Percentiles rank a stretch among this genome's conserved stretches.
phyloP scores from a whole-genome alignment of 1,140 invertebrate species.

The Heliconius melpomene region DNA sequence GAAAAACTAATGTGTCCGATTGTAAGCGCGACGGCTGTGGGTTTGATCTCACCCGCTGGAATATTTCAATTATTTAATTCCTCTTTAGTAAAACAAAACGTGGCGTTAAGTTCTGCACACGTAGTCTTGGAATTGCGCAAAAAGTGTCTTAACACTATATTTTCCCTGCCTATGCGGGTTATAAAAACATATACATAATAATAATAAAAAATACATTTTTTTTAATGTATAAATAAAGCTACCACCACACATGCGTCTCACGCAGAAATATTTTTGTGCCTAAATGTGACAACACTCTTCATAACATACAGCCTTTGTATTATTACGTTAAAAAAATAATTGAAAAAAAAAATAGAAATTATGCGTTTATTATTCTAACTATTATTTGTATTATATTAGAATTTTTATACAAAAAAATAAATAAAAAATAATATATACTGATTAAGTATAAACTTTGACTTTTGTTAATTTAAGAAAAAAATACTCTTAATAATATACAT shows the following conservation, averaged over 20 bases:
- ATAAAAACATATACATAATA: too few species aligned
- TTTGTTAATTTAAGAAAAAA: not conserved
- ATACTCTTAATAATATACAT: not conserved
- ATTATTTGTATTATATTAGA: not conserved
- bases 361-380: not conserved
- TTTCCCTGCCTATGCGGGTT: too few species aligned
- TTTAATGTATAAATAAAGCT: not conserved
- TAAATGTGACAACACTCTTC: not conserved
- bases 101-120: too few species aligned
- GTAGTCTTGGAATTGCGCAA: not conserved
- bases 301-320: slow-evolving; percentile 8
- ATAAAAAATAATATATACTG: not conserved
- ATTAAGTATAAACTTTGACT: not conserved
- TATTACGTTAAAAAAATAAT: not conserved
- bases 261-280: slow-evolving; percentile 3
- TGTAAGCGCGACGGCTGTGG: not conserved
- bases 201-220: not conserved
- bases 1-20: too few species aligned
- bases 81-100: too few species aligned
- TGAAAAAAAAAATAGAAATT: not conserved
- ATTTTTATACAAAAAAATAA: not conserved
- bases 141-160: not conserved
- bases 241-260: slow-evolving; percentile 4
- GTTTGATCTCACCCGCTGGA: not conserved
- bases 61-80: too few species aligned